Percentiles rank a stretch among this genome's conserved stretches.
phyloP scores from a whole-genome alignment of 2,888 invertebrate genomes.

The Incurvaria masculella region DNA sequence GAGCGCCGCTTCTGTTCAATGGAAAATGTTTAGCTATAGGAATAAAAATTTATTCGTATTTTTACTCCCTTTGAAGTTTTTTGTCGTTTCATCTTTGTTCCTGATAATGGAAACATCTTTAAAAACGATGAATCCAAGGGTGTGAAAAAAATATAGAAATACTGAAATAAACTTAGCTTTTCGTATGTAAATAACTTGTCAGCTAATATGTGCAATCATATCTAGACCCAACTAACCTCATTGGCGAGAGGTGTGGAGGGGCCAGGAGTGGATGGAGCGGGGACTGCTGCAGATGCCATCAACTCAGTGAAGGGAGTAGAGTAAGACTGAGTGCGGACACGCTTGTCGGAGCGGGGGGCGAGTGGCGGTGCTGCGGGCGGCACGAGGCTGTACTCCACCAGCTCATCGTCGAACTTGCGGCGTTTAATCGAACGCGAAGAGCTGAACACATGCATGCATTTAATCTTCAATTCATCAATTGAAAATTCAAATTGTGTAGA shows the following conservation, averaged over 20 bases:
- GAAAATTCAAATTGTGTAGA: neutral
- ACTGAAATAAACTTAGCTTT: too few species aligned
- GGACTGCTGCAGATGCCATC: conserved; percentile 19
- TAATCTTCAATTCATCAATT: conserved; percentile 15
- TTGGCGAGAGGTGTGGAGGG: conserved; percentile 12
- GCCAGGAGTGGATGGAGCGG: conserved; percentile 14
- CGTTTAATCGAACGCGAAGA: conserved; percentile 94
- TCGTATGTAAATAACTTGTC: too few species aligned
- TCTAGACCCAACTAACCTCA: too few species aligned
- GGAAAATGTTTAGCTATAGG: too few species aligned
- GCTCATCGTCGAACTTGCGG: conserved; percentile 94
- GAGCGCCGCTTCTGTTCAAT: conserved; percentile 28
- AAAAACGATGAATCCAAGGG: too few species aligned
- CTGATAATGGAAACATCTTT: too few species aligned
- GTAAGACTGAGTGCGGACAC: conserved; percentile 48
- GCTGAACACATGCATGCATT: too few species aligned
- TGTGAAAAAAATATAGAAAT: too few species aligned
- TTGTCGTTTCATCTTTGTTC: too few species aligned
- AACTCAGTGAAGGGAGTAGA: conserved; percentile 53
- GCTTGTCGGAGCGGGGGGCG: conserved; percentile 42
- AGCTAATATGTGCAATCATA: too few species aligned
- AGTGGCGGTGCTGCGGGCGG: conserved; percentile 51
- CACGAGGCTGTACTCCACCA: conserved; percentile 87
- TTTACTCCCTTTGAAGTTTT: too few species aligned
- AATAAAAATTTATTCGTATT: too few species aligned